These are phyloP conservation scores for Cryptoleucopteryx plumbea DNA, from an alignment of 2,113 vertebrate genomes.

Conservation along the genomic window DNA sequence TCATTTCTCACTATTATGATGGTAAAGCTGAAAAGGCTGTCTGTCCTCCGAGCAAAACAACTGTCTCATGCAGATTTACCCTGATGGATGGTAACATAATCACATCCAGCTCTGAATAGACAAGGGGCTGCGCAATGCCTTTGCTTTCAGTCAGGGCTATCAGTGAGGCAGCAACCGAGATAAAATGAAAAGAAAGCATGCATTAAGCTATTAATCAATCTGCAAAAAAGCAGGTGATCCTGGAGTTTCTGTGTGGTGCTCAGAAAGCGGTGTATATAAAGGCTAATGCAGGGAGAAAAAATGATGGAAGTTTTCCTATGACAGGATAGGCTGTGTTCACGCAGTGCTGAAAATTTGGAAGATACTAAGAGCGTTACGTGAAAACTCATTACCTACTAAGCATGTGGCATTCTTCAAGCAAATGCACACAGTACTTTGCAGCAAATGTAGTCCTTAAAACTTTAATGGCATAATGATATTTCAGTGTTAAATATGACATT, in stretches of 20 bases:
- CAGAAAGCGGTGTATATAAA: neutral
- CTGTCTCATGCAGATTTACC: too few relatives aligned
- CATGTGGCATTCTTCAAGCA: neutral
- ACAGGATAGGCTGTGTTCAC: neutral
- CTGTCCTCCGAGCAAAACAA: neutral
- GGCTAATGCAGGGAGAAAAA: neutral
- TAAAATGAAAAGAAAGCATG: neutral
- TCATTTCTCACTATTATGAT: accelerated
- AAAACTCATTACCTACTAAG: neutral
- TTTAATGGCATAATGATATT: neutral
- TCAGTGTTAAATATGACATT: neutral
- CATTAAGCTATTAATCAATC: neutral
- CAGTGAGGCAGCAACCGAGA: neutral
- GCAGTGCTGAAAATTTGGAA: neutral
- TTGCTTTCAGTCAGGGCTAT: neutral
- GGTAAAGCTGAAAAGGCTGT: neutral
- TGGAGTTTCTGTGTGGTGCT: neutral
- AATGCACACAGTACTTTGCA: neutral
- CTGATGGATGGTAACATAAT: neutral
- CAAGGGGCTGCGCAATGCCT: neutral
- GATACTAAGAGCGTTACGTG: neutral
- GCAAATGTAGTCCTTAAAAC: neutral
- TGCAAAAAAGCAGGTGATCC: neutral
- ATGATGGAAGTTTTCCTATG: neutral
- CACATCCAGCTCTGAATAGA: neutral